Evolutionary conservation across 2,888 invertebrate genomes (phyloP), one percentile per base, ranked within the genome.

Genomic region (Hecatera dysodea): DNA sequence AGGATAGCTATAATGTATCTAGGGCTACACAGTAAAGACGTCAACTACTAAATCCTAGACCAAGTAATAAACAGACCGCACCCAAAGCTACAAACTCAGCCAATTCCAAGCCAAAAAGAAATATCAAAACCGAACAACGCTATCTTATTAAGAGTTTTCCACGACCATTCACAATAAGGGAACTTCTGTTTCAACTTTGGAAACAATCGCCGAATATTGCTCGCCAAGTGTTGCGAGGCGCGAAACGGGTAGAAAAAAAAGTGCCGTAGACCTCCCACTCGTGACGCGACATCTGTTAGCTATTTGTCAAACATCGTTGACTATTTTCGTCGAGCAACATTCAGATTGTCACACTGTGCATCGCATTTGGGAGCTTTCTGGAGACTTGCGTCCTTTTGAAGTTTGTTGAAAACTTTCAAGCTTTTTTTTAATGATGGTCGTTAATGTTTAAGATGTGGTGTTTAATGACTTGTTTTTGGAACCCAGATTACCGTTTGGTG

Each of bases 251-350:
- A 52, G 80, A 84, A 86, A 88, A n/a, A 88, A 90, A 86, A 82
- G 69, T 75, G 57, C 67, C 64, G 74, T 61, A 73, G 83, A 81
- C 88, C 86, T 83, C 88, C 86, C 88, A 85, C 86, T 79, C 76
- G 82, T 81, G 82, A 76, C 82, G 87, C 90, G 92, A 91, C 94
- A 95, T 94, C 94, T 95, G 95, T 90, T 91, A 86, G 89, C 93
- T 93, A 94, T 95, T 95, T 95, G 94, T 95, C 95, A 94, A 94
- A 94, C 93, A 92, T 92, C 92, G 90, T 91, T 93, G 92, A 93
- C 92, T 95, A 94, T 94, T 95, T 94, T 93, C 89, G 91, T 91
- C 89, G 88, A 72, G 85, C 82, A 85, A 87, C 88, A 88, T 82
- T 87, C 88, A 86, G 87, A 90, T 90, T 90, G 92, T 91, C 90